phyloP scores from a whole-genome alignment of 2,113 vertebrate genomes.

The Anolis sagrei region DNA sequence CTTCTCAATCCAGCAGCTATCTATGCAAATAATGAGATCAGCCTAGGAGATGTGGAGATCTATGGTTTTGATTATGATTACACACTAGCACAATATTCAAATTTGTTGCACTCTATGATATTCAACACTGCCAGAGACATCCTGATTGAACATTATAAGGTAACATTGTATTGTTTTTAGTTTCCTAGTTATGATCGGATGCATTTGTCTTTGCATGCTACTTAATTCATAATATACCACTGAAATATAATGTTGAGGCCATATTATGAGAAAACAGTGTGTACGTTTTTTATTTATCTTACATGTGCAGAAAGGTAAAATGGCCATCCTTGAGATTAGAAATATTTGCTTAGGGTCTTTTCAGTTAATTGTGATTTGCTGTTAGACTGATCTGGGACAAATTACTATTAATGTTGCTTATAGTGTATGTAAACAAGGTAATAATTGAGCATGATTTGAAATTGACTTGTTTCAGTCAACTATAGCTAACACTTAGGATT shows the following conservation, averaged over 20 bases:
- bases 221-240: not conserved
- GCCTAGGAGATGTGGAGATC: constrained; percentile 80
- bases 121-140: constrained; percentile 83
- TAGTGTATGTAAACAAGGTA: too few relatives aligned
- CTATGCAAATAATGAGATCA: constrained; percentile 85
- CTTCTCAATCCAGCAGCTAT: constrained; percentile 81
- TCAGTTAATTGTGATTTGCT: not conserved
- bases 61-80: constrained; percentile 87
- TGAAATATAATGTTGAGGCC: not conserved
- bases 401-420: too few relatives aligned
- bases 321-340: too few relatives aligned
- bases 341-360: too few relatives aligned
- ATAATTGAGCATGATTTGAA: too few relatives aligned
- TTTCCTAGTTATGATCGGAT: not conserved
- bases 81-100: constrained; percentile 82
- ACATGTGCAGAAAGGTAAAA: not conserved
- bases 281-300: too few relatives aligned
- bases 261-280: too few relatives aligned
- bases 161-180: constrained; percentile 43
- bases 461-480: too few relatives aligned
- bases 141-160: constrained; percentile 84
- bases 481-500: too few relatives aligned
- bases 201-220: not conserved
- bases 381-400: too few relatives aligned
- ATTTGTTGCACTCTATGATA: constrained; percentile 80